phyloP scores from a whole-genome alignment of 2,797 vertebrate genomes.

The Chrysocyon brachyurus region DNA sequence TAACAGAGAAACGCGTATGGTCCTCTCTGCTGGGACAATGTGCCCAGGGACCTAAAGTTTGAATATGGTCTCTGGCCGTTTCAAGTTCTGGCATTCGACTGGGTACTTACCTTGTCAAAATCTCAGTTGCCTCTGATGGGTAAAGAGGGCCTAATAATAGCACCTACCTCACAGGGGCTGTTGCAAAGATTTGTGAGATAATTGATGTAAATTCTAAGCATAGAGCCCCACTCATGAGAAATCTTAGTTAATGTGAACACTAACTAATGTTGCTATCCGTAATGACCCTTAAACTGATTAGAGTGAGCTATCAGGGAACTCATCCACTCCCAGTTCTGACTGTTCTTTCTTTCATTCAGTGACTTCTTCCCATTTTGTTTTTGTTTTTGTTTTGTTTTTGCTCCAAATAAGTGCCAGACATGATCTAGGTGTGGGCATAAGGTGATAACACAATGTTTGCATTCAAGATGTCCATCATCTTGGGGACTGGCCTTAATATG shows the following conservation, averaged over 20 bases:
- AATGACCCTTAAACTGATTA: fast-evolving
- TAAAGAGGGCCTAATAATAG: fast-evolving
- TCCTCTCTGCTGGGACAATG: neutral
- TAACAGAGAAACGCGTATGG: fast-evolving
- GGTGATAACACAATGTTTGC: too few species aligned
- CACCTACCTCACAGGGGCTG: fast-evolving
- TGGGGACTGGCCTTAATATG: neutral
- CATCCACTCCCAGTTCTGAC: too few species aligned
- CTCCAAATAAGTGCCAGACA: fast-evolving
- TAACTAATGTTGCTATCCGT: neutral
- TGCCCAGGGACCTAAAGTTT: fast-evolving
- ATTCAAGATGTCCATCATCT: fast-evolving
- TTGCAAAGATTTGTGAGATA: fast-evolving
- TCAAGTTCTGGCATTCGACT: fast-evolving
- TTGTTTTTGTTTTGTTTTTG: too few species aligned
- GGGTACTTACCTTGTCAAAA: too few species aligned
- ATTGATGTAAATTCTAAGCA: too few species aligned
- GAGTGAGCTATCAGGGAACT: neutral
- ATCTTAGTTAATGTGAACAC: neutral
- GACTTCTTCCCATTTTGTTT: too few species aligned
- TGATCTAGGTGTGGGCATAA: fast-evolving
- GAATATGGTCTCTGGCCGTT: fast-evolving
- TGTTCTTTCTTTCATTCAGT: neutral
- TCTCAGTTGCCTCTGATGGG: too few species aligned
- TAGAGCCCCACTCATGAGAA: fast-evolving